A percentile compares a stretch with the other conserved stretches of the same genome.
Evolutionary conservation across 2,797 vertebrate genomes (phyloP).

Genomic region (Cuculus canorus): DNA sequence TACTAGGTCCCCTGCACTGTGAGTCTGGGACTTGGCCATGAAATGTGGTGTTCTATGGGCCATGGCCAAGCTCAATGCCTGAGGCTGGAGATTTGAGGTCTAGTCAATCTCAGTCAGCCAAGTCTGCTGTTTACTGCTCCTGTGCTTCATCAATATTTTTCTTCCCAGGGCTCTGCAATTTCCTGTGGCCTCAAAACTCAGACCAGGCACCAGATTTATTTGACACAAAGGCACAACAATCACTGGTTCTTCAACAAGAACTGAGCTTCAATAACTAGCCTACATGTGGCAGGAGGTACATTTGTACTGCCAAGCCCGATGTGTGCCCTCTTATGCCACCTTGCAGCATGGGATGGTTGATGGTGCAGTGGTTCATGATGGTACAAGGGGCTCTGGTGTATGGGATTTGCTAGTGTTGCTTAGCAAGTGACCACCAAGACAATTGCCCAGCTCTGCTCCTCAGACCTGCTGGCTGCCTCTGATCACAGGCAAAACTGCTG

Average conservation of each 20-base stretch:
- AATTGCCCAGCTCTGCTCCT: not conserved
- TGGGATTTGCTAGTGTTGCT: not conserved
- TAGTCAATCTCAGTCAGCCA: not conserved
- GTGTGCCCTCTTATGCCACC: not conserved
- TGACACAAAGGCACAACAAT: not conserved
- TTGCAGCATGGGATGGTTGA: not conserved
- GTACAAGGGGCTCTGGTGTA: fast-evolving
- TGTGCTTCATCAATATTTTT: not conserved
- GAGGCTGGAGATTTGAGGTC: not conserved
- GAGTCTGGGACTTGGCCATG: not conserved
- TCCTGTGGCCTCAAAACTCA: not conserved
- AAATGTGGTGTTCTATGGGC: not conserved
- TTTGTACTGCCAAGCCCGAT: not conserved
- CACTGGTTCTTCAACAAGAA: not conserved
- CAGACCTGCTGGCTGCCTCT: not conserved
- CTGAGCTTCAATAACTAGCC: not conserved
- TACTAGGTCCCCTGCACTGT: fast-evolving
- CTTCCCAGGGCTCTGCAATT: not conserved
- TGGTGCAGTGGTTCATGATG: fast-evolving
- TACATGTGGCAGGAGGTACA: fast-evolving
- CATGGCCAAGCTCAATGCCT: not conserved
- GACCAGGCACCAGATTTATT: not conserved
- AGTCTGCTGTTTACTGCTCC: not conserved
- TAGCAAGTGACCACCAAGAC: not conserved
- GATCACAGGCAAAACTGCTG: not conserved